A percentile compares a stretch with the other conserved stretches of the same genome.
Evolutionary conservation across 37 sponge, comb jelly and placozoan species (phyloP).

Genomic region (Ianthella basta): DNA sequence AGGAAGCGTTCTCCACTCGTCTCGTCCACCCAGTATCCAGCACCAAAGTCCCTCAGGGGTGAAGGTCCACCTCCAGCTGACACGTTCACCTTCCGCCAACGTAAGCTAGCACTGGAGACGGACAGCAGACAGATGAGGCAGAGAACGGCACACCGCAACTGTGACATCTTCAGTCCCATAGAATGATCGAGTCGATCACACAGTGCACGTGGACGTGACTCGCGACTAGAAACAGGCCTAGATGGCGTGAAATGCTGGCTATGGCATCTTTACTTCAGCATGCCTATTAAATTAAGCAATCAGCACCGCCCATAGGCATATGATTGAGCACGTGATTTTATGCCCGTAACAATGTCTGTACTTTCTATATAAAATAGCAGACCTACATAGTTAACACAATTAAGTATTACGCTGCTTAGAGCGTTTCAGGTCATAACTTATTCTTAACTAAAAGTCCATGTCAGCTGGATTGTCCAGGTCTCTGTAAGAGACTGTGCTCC

Average conservation of each 20-base stretch:
- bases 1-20: not conserved
- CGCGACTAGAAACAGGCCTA: not conserved
- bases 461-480: conserved; percentile 33
- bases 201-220: not conserved
- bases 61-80: not conserved
- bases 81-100: not conserved
- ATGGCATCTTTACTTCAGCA: too few species aligned
- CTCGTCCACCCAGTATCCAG: conserved; percentile 29
- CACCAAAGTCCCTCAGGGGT: not conserved
- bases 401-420: too few species aligned
- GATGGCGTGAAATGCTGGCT: too few species aligned
- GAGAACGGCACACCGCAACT: not conserved
- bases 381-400: too few species aligned
- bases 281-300: too few species aligned
- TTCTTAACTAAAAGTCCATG: conserved; percentile 29
- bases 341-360: not conserved
- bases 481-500: conserved; percentile 27
- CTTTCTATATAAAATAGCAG: too few species aligned
- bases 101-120: not conserved
- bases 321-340: not conserved
- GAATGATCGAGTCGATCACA: not conserved
- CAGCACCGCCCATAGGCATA: not conserved
- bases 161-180: not conserved
- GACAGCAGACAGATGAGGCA: not conserved
- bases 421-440: too few species aligned